Evolutionary conservation across 2,888 invertebrate genomes (phyloP), one percentile per base, ranked within the genome.

Genomic region (Pocota personata): DNA sequence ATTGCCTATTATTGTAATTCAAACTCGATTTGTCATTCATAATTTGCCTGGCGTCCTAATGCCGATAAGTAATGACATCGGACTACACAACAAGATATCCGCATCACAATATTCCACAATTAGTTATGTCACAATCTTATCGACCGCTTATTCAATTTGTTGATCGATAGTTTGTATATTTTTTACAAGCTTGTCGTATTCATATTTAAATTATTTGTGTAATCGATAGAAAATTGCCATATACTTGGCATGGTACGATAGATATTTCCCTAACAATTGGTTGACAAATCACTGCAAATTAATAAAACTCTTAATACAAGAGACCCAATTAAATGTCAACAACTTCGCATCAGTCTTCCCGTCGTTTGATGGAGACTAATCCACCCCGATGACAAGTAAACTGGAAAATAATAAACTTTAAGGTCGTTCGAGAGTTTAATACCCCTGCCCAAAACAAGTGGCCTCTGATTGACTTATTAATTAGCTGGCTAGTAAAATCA

Each of bases 401-500:
- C 19, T 14, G 30, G 24, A 24, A 4, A 24, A 24, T 3, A 24
- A 24, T 24, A 2, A 24, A 24, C 24, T 19, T 12, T 6, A 24
- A 62, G 16, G 14, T 27, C 16, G 32, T 21, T 52, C 14, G 21
- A 27, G 19, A 3, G 35, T 24, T 21, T 12, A 50, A 32, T 32
- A 14, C 16, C 43, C 21, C 12, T 10, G 10, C 1, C 8, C 30
- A 14, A 32, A n/a, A 32, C 21, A 72, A 60, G 35, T 16, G 37
- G 16, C 1, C 50, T 30, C 24, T 16, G 35, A 73, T 73, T 73
- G 73, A 73, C 73, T 73, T 73, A 62, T 73, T 72, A 72, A 72
- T 72, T 48, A 46, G 19, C 21, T 32, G 58, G 24, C 40, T 19
- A 27, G 37, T 57, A 16, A 12, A 32, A 32, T 57, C 57, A 6